These are phyloP conservation scores for Amphipyra berbera DNA, from an alignment of 2,888 invertebrate species.

Conservation along the genomic window DNA sequence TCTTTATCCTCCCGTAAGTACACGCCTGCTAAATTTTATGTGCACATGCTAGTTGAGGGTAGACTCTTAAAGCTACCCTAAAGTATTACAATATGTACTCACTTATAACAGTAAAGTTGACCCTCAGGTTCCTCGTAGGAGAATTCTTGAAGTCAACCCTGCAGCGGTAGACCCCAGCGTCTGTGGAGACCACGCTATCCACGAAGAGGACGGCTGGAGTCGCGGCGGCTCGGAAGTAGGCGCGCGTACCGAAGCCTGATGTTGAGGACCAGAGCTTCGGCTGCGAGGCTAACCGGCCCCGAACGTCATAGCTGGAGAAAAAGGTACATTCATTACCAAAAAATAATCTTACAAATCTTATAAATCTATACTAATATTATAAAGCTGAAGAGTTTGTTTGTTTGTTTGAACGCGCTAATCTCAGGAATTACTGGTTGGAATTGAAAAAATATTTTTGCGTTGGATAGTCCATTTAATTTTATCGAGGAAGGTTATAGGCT, in stretches of 20 bases:
- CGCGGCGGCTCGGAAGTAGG: slow-evolving; percentile 93
- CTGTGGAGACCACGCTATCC: slow-evolving; percentile 93
- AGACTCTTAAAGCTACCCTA: too few relatives aligned
- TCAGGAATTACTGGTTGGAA: too few relatives aligned
- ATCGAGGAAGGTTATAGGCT: too few relatives aligned
- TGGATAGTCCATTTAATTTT: too few relatives aligned
- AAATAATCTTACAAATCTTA: too few relatives aligned
- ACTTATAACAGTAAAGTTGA: slow-evolving; percentile 97
- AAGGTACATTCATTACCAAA: background rate
- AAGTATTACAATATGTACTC: slow-evolving; percentile 88
- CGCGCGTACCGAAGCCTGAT: slow-evolving; percentile 92
- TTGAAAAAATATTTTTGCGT: too few relatives aligned
- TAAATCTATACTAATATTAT: too few relatives aligned
- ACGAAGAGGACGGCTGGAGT: slow-evolving; percentile 94
- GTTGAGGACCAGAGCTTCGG: slow-evolving; percentile 96
- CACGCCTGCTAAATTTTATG: too few relatives aligned
- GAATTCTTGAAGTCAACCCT: slow-evolving; percentile 97
- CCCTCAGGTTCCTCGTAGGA: slow-evolving; percentile 95
- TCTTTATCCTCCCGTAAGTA: too few relatives aligned
- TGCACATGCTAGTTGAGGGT: too few relatives aligned
- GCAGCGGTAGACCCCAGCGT: slow-evolving; percentile 96
- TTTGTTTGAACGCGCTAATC: too few relatives aligned
- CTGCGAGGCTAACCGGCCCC: slow-evolving; percentile 92
- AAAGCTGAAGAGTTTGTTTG: too few relatives aligned
- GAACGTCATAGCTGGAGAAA: slow-evolving; percentile 92